Evolutionary conservation across 2,888 invertebrate species (phyloP), one percentile per base, ranked within the genome.

Genomic region (Rambutsinella grinnellia): DNA sequence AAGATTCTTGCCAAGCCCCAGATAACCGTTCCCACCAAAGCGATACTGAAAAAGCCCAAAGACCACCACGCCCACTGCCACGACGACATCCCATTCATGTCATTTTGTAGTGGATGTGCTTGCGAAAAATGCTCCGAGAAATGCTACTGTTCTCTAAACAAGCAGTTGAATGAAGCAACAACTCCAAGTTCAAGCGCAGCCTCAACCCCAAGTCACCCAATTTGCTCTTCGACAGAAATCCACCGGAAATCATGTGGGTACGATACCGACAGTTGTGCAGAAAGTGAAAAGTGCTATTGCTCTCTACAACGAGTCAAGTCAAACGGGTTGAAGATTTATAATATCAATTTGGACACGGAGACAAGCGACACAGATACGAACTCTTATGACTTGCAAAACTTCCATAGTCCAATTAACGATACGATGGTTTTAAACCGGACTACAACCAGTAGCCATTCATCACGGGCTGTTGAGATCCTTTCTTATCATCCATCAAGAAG

Each of bases 191-290:
- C 65, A 24, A 51, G 76, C 23, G 66, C 23, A 3, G 27, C 60
- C n/a, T 75, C 75, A 23, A 71, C 70, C 10, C 76, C 69, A 24
- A 62, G 47, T 0, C 62, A 49, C 13, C 61, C 57, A 3, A 47
- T 27, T n/a, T 60, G 71, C n/a, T 56, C 76, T 1, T 66, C 66
- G 13, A 79, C 51, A 10, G 76, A 72, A 28, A 47, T 63, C 57
- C 24, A 67, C 1, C 76, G 87, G 0, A 88, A 89, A 2, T 91
- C 90, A 85, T 95, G 95, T 84, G 93, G 92, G 17, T 93, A 93
- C 85, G 93, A 93, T 84, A 94, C 94, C 0, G 95, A 95, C 86
- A 94, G 94, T 84, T 96, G 95, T 85, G 90, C 93, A 0, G 85
- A 85, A 60, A 85, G 85, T 75, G 85, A 85, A 63, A 84, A 85